phyloP scores from a whole-genome alignment of 1,140 invertebrate species.

The Euglossa dilemma region DNA sequence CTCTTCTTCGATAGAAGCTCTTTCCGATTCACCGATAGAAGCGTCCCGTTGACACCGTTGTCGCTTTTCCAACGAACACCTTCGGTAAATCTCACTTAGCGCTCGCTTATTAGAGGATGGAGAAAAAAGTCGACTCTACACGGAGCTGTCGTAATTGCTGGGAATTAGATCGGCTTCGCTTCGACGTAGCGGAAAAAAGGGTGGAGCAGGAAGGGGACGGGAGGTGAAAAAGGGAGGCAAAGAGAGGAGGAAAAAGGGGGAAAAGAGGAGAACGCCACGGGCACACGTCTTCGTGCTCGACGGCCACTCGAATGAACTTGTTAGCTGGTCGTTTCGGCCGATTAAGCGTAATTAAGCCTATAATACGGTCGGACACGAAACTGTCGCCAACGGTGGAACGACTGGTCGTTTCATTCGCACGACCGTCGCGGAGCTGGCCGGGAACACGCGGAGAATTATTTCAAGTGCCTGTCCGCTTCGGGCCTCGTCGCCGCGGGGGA shows the following conservation, averaged over 20 bases:
- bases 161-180: slow-evolving; percentile 57
- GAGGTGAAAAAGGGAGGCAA: not conserved
- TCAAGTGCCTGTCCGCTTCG: slow-evolving; percentile 34
- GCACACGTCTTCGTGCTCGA: slow-evolving; percentile 33
- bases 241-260: not conserved
- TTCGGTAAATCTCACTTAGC: slow-evolving; percentile 57
- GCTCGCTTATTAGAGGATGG: slow-evolving; percentile 39
- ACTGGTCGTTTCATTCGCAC: slow-evolving; percentile 39
- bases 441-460: slow-evolving; percentile 31
- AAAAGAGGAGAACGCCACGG: not conserved
- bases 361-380: slow-evolving; percentile 46
- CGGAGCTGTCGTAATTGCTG: slow-evolving; percentile 51
- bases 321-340: slow-evolving; percentile 65
- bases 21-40: not conserved
- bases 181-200: slow-evolving; percentile 32
- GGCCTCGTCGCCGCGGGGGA: not conserved
- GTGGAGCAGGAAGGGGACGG: not conserved
- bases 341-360: slow-evolving; percentile 67
- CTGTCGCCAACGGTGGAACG: slow-evolving; percentile 14
- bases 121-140: slow-evolving; percentile 8
- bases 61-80: slow-evolving; percentile 24
- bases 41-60: not conserved
- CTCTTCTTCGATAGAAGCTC: not conserved
- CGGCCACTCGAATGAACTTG: slow-evolving; percentile 62
- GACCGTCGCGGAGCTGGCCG: not conserved